These are phyloP conservation scores for Listronotus oregonensis DNA, from an alignment of 1,140 invertebrate genomes.

Conservation along the genomic window DNA sequence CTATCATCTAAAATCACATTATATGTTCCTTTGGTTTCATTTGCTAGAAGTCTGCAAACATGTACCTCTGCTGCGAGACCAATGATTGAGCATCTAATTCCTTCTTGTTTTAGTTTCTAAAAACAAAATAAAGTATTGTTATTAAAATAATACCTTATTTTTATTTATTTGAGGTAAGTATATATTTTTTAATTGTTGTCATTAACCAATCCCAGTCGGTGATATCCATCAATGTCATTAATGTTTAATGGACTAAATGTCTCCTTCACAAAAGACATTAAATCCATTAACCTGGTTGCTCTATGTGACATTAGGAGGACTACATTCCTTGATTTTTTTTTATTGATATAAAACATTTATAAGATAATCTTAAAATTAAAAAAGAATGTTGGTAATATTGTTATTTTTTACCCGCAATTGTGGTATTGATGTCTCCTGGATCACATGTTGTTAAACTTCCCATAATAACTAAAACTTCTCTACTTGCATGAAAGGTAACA, in stretches of 20 bases:
- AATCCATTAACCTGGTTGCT: no score
- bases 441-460: constrained; percentile 96
- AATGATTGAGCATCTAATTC: constrained; percentile 90
- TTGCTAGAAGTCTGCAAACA: constrained; percentile 83
- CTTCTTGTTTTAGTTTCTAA: constrained; percentile 70
- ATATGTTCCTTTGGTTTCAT: constrained; percentile 84
- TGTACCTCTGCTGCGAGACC: constrained; percentile 93
- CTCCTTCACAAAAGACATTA: no score
- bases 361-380: no score
- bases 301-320: no score
- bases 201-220: no score
- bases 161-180: no score
- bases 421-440: constrained; percentile 88
- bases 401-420: constrained; percentile 71
- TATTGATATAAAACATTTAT: no score
- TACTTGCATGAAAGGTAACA: constrained; percentile 90
- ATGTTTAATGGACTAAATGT: no score
- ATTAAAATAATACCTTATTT: no score
- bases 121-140: constrained; percentile 11
- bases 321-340: no score
- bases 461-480: constrained; percentile 90
- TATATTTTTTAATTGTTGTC: no score
- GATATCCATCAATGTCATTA: no score
- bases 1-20: constrained; percentile 89
- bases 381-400: not conserved